A percentile compares a stretch with the other conserved stretches of the same genome.
phyloP scores from a whole-genome alignment of 2,797 vertebrate species.

The Acanthurus leucopareius region DNA sequence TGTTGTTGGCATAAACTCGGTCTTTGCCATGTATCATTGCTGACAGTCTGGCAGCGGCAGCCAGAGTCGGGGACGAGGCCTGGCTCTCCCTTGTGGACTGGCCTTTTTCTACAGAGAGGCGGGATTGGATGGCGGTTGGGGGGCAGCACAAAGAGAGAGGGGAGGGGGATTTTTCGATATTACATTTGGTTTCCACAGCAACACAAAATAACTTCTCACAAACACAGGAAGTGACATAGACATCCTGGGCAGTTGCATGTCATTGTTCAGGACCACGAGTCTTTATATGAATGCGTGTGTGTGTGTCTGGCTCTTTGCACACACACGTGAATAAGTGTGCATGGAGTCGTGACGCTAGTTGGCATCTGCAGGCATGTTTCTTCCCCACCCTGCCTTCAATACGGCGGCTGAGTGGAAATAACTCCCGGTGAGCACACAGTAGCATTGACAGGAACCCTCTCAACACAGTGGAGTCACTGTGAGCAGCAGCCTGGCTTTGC shows the following conservation, averaged over 20 bases:
- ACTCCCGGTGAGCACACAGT: constrained; percentile 77
- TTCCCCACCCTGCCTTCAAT: constrained; percentile 62
- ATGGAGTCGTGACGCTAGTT: constrained; percentile 27
- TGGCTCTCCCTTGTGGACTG: constrained; percentile 86
- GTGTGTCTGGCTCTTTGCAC: constrained; percentile 34
- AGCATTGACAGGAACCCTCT: constrained; percentile 71
- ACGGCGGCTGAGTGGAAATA: constrained; percentile 70
- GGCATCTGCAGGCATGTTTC: constrained; percentile 64
- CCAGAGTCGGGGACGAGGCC: constrained; percentile 80
- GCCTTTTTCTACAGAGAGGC: constrained; percentile 85
- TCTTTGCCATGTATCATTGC: constrained; percentile 89
- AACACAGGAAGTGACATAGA: constrained; percentile 83
- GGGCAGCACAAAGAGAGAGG: constrained; percentile 29
- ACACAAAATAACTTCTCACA: constrained; percentile 78
- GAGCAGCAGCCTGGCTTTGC: constrained; percentile 67
- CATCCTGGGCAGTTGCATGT: constrained; percentile 77
- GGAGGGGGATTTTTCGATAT: constrained; percentile 66
- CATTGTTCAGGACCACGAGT: constrained; percentile 72
- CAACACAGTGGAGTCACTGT: constrained; percentile 79
- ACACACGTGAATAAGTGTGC: constrained; percentile 46
- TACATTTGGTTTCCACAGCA: constrained; percentile 79
- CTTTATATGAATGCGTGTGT: constrained; percentile 30
- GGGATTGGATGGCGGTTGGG: constrained; percentile 15
- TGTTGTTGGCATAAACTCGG: constrained; percentile 80
- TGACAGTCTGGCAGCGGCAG: constrained; percentile 84